Conservation (phyloP, 2,797 vertebrate genomes). For the Typhlichthys eigenmanni region DNA sequence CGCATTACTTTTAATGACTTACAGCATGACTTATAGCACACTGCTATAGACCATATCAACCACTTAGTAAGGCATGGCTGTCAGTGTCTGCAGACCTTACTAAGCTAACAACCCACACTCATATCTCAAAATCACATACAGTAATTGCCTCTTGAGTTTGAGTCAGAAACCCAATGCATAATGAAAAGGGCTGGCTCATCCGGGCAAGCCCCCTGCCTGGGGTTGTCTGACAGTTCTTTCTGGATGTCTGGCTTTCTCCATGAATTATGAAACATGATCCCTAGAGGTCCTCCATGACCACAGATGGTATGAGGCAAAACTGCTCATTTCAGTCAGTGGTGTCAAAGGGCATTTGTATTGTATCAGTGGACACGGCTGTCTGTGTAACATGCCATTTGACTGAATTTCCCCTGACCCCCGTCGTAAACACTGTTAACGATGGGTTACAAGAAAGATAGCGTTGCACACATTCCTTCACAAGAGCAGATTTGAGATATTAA, state of each 20-base stretch:
- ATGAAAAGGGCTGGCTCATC: constrained; percentile 64
- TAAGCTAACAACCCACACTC: constrained; percentile 49
- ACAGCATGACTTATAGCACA: too few species aligned
- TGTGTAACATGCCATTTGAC: constrained; percentile 39
- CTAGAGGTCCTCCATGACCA: constrained; percentile 55
- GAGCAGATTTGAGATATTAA: constrained; percentile 41
- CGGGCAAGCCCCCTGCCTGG: constrained; percentile 36
- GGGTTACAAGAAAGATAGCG: constrained; percentile 40
- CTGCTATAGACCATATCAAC: constrained; percentile 25
- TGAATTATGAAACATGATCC: constrained; percentile 81
- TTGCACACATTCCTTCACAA: constrained; percentile 34
- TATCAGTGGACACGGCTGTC: constrained; percentile 55
- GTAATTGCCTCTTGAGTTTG: constrained; percentile 36
- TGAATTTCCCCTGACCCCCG: constrained; percentile 33
- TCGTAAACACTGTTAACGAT: constrained; percentile 20
- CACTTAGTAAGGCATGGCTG: constrained; percentile 20
- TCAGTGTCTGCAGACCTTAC: constrained; percentile 19
- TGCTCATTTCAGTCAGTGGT: constrained; percentile 44
- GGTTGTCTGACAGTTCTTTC: constrained; percentile 51
- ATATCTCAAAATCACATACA: constrained; percentile 36
- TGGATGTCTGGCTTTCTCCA: constrained; percentile 65
- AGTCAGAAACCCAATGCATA: constrained; percentile 61
- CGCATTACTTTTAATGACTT: too few species aligned
- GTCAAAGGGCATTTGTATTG: constrained; percentile 50
- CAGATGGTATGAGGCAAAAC: constrained; percentile 62